These are phyloP conservation scores for Epistrophella euchroma DNA, from an alignment of 2,888 invertebrate genomes.

Conservation along the genomic window DNA sequence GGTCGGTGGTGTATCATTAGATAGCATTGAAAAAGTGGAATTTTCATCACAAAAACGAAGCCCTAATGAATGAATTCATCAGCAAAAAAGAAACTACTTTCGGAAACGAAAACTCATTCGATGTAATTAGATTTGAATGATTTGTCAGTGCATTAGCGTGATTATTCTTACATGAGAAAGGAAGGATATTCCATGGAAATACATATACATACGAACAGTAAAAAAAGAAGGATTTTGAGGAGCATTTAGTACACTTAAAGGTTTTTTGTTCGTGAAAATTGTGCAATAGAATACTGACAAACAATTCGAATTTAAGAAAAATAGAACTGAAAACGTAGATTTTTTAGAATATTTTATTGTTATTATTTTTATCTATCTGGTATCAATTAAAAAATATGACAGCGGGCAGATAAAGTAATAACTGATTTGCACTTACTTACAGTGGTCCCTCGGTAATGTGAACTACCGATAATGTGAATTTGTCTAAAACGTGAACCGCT, in stretches of 20 bases:
- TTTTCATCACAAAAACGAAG: slow-evolving; percentile 55
- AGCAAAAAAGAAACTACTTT: slow-evolving; percentile 31
- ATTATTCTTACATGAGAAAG: slow-evolving; percentile 34
- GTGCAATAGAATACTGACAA: not conserved
- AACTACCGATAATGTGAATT: too few species aligned
- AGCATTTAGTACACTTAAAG: not conserved
- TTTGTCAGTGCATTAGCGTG: slow-evolving; percentile 65
- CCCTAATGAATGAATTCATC: slow-evolving; percentile 59
- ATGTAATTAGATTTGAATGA: slow-evolving; percentile 68
- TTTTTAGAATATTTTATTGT: too few species aligned
- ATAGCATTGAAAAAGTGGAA: slow-evolving; percentile 17
- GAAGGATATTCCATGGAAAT: not conserved
- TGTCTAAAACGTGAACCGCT: too few species aligned
- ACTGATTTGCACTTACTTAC: too few species aligned
- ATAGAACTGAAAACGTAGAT: too few species aligned
- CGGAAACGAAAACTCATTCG: slow-evolving; percentile 50
- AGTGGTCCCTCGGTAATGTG: too few species aligned
- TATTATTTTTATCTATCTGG: too few species aligned
- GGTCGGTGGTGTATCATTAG: not conserved
- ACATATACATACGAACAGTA: not conserved
- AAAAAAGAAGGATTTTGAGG: not conserved
- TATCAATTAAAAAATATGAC: too few species aligned
- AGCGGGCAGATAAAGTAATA: too few species aligned
- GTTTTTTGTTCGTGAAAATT: not conserved
- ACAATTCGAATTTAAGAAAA: too few species aligned